Percentiles rank a stretch among this genome's conserved stretches.
Evolutionary conservation across 2,113 vertebrate genomes (phyloP).

Genomic region (Ascaphus truei): DNA sequence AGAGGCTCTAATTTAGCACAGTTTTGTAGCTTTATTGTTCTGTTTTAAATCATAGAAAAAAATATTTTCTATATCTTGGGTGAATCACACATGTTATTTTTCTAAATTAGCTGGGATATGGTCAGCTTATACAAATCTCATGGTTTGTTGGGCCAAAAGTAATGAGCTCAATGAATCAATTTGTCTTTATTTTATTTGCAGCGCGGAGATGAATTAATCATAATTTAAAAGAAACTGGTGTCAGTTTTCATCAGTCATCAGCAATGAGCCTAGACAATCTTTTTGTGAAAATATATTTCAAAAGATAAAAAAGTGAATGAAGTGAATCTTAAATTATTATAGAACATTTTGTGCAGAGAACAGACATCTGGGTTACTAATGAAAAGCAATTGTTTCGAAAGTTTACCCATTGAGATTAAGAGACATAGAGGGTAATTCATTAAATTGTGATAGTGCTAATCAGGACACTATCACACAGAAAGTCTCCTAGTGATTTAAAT

Average conservation of each 20-base stretch:
- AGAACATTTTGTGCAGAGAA: conserved; percentile 2
- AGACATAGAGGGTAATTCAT: too few species aligned
- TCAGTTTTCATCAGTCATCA: conserved; percentile 4
- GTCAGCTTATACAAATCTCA: conserved; percentile 41
- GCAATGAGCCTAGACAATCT: conserved; percentile 23
- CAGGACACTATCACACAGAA: too few species aligned
- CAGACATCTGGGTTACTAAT: background rate
- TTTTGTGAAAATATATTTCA: conserved; percentile 1
- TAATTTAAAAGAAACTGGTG: conserved; percentile 35
- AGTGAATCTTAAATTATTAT: conserved; percentile 18
- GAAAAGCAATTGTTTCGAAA: background rate
- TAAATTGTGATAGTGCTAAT: too few species aligned
- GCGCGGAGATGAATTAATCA: conserved; percentile 37
- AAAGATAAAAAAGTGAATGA: conserved; percentile 16
- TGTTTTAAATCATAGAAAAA: conserved; percentile 21
- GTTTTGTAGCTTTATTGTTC: background rate
- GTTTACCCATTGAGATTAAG: too few species aligned
- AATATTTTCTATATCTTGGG: background rate
- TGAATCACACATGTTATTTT: conserved; percentile 34
- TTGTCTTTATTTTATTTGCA: conserved; percentile 41
- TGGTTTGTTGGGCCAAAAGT: conserved; percentile 39
- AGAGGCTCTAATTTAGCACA: background rate
- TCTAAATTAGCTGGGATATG: conserved; percentile 32
- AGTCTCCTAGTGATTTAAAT: too few species aligned
- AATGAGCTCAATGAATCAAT: conserved; percentile 40